Conservation (phyloP, 2,888 invertebrate species). For the Corbicula japonica region DNA sequence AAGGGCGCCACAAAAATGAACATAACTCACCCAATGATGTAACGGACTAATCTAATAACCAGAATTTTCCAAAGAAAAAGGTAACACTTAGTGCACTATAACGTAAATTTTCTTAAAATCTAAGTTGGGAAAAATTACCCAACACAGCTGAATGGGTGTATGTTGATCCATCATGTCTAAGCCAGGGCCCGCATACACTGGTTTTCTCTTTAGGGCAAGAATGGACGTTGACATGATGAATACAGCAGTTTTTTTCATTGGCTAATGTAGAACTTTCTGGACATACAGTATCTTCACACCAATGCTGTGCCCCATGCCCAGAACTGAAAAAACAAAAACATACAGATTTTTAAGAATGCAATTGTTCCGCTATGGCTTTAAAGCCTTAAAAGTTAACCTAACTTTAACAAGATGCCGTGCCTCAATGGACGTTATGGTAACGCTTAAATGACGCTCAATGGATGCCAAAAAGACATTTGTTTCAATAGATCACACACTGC, state of each 20-base stretch:
- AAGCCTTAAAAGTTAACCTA: not conserved
- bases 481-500: not conserved
- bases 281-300: constrained; percentile 72
- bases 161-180: constrained; percentile 71
- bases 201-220: constrained; percentile 70
- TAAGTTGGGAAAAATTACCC: constrained; percentile 6
- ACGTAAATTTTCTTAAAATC: too few species aligned
- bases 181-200: constrained; percentile 82
- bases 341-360: not conserved
- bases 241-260: constrained; percentile 73
- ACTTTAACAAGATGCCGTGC: not conserved
- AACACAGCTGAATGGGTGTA: constrained; percentile 79
- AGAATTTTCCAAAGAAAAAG: too few species aligned
- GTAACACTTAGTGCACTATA: too few species aligned
- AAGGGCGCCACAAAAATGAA: too few species aligned
- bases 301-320: constrained; percentile 63
- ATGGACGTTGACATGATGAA: constrained; percentile 76
- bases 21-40: too few species aligned
- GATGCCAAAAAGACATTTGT: not conserved
- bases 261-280: constrained; percentile 68
- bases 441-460: not conserved
- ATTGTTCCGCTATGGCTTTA: not conserved
- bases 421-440: not conserved
- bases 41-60: too few species aligned
- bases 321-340: not conserved